A percentile compares a stretch with the other conserved stretches of the same genome.
phyloP scores from a whole-genome alignment of 2,113 vertebrate species.

The Albula glossodonta region DNA sequence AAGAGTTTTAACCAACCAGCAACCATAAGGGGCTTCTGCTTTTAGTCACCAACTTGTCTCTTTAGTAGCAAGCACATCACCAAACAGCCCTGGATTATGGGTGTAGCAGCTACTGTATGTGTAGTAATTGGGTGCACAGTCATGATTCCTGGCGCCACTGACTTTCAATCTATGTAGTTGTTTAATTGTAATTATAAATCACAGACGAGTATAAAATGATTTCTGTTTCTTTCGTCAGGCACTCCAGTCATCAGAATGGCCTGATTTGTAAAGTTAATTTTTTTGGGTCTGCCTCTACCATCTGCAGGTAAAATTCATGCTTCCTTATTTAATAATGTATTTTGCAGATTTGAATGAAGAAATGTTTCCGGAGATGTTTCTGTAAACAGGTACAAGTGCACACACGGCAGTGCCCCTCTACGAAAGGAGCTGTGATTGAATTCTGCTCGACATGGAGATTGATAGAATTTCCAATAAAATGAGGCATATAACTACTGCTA shows the following conservation, averaged over 20 bases:
- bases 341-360: neutral
- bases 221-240: too few relatives aligned
- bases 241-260: neutral
- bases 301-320: neutral
- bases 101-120: too few relatives aligned
- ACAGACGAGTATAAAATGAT: too few relatives aligned
- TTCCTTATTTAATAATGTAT: neutral
- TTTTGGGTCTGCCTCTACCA: neutral
- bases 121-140: too few relatives aligned
- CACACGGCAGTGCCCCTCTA: neutral
- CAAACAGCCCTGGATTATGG: too few relatives aligned
- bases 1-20: too few relatives aligned
- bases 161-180: too few relatives aligned
- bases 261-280: neutral
- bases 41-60: too few relatives aligned
- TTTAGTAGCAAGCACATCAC: too few relatives aligned
- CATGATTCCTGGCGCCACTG: too few relatives aligned
- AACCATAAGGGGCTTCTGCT: too few relatives aligned
- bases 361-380: neutral
- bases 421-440: conserved; percentile 15
- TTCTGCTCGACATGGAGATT: neutral
- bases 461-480: conserved; percentile 29
- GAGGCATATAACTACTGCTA: conserved; percentile 28
- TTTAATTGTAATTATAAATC: too few relatives aligned
- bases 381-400: neutral